These are phyloP conservation scores for Halichoerus grypus DNA, from an alignment of 2,113 vertebrate genomes.

Conservation along the genomic window DNA sequence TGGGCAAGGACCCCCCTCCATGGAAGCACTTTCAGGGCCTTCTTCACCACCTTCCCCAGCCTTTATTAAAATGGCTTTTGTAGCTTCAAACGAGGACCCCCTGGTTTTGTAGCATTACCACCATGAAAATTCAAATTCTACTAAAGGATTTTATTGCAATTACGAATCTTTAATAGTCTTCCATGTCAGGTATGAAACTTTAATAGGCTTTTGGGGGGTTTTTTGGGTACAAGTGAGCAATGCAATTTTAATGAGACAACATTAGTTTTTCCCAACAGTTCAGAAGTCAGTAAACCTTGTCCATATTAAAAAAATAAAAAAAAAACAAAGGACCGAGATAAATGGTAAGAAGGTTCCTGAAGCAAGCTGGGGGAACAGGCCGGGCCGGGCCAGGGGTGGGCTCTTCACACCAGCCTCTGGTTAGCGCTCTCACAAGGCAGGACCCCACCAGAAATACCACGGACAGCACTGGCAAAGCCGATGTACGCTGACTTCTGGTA, in stretches of 20 bases:
- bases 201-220: constrained; percentile 40
- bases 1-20: background rate
- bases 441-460: fast-evolving
- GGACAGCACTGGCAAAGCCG: fast-evolving
- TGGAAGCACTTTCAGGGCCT: background rate
- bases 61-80: background rate
- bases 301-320: background rate
- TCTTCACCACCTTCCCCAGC: background rate
- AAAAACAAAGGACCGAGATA: background rate
- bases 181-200: constrained; percentile 77
- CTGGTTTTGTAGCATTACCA: background rate
- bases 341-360: background rate
- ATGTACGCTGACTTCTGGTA: fast-evolving
- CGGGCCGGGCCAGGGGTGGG: too few relatives aligned
- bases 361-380: background rate
- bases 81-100: background rate
- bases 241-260: constrained; percentile 74
- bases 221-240: constrained; percentile 50
- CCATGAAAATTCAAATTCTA: constrained; percentile 48
- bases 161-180: constrained; percentile 83
- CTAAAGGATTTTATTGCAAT: constrained; percentile 72
- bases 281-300: constrained; percentile 4
- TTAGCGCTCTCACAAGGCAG: background rate
- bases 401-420: too few relatives aligned
- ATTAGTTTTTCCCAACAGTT: constrained; percentile 65